Evolutionary conservation across 2,888 invertebrate species (phyloP).

Genomic region (Eupithecia vulgata): DNA sequence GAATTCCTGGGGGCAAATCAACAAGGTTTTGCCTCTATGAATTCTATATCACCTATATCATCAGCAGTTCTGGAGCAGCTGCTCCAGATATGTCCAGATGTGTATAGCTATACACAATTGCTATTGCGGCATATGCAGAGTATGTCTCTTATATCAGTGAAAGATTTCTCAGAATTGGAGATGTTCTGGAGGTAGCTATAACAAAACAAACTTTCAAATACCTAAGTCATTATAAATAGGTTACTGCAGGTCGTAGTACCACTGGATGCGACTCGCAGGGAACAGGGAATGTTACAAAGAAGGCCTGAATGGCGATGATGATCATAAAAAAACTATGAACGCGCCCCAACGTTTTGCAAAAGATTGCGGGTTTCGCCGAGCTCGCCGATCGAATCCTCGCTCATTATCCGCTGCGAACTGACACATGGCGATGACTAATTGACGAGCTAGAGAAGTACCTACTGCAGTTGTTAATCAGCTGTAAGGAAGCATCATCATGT

Average conservation of each 20-base stretch:
- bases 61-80: no score
- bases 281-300: background rate
- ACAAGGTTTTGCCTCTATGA: background rate
- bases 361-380: constrained; percentile 54
- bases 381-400: constrained; percentile 57
- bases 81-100: no score
- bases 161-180: no score
- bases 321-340: background rate
- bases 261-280: no score
- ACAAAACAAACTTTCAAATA: no score
- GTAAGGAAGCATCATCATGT: background rate
- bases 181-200: no score
- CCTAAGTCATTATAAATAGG: no score
- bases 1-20: background rate
- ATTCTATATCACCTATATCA: no score
- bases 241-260: no score
- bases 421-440: constrained; percentile 68
- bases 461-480: constrained; percentile 18
- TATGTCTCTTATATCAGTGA: no score
- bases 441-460: constrained; percentile 47
- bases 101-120: no score
- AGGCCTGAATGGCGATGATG: background rate
- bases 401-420: constrained; percentile 63
- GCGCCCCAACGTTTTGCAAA: background rate
- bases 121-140: no score